Percentiles rank a stretch among this genome's conserved stretches.
phyloP scores from a whole-genome alignment of 1,140 invertebrate species.

The Pentalonia nigronervosa region DNA sequence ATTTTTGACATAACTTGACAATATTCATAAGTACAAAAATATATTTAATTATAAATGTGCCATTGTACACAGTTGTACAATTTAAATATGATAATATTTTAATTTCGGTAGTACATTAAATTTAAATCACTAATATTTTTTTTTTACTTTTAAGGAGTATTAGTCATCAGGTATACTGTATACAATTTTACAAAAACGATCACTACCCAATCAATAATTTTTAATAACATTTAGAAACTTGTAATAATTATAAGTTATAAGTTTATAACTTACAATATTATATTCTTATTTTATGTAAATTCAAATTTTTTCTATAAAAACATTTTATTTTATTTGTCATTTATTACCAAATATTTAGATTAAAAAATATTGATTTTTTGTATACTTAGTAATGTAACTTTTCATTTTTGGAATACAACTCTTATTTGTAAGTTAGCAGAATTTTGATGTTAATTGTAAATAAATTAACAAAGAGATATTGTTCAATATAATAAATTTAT shows the following conservation, averaged over 20 bases:
- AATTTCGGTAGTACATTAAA: background rate
- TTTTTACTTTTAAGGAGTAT: background rate
- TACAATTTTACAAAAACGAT: background rate
- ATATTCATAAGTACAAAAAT: background rate
- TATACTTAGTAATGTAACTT: background rate
- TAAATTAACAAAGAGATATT: constrained; percentile 3
- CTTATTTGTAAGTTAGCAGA: background rate
- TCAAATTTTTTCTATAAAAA: background rate
- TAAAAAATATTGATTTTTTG: background rate
- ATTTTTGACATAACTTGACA: background rate
- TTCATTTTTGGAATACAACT: background rate
- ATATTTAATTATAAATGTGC: background rate
- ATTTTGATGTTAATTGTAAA: background rate
- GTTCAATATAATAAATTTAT: background rate
- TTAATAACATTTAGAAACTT: background rate
- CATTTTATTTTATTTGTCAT: background rate
- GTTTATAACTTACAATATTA: too few species aligned
- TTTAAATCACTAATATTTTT: background rate
- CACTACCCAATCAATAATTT: background rate
- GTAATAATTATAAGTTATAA: background rate
- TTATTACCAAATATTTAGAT: background rate
- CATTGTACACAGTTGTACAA: background rate
- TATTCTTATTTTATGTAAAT: background rate
- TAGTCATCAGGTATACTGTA: background rate
- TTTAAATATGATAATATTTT: background rate